Evolutionary conservation across 1,140 invertebrate genomes (phyloP).

Genomic region (Lanistes nyassanus): DNA sequence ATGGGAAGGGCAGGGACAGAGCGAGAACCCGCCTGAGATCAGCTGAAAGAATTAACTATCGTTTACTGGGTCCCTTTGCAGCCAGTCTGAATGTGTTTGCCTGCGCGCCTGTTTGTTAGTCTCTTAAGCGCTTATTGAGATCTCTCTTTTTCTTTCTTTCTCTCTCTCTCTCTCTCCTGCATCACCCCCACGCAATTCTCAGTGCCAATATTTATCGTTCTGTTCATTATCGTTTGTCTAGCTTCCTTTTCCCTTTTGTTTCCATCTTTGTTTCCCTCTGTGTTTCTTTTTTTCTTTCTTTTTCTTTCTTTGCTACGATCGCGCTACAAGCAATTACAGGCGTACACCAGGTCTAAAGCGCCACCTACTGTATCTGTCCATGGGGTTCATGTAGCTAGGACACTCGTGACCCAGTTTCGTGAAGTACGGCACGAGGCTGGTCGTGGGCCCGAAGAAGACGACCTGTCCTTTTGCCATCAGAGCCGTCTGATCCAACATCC

Average conservation of each 20-base stretch:
- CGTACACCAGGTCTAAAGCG: background rate
- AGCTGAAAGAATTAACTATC: background rate
- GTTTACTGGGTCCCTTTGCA: background rate
- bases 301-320: background rate
- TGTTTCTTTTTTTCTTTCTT: conserved; percentile 5
- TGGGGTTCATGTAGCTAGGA: conserved; percentile 46
- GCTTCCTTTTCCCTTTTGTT: background rate
- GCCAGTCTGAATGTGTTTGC: background rate
- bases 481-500: conserved; percentile 43
- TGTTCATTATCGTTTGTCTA: background rate
- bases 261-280: conserved; percentile 7
- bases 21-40: background rate
- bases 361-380: conserved; percentile 50
- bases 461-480: conserved; percentile 48
- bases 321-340: background rate
- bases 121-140: background rate
- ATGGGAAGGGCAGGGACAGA: background rate
- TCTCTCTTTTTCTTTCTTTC: background rate
- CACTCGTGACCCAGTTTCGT: conserved; percentile 44
- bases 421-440: conserved; percentile 47
- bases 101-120: no score
- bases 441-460: conserved; percentile 40
- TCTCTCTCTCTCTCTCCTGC: conserved; percentile 2
- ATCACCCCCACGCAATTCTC: background rate
- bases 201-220: background rate